These are phyloP conservation scores for Lamprotornis superbus DNA, from an alignment of 2,113 vertebrate species.

Conservation along the genomic window DNA sequence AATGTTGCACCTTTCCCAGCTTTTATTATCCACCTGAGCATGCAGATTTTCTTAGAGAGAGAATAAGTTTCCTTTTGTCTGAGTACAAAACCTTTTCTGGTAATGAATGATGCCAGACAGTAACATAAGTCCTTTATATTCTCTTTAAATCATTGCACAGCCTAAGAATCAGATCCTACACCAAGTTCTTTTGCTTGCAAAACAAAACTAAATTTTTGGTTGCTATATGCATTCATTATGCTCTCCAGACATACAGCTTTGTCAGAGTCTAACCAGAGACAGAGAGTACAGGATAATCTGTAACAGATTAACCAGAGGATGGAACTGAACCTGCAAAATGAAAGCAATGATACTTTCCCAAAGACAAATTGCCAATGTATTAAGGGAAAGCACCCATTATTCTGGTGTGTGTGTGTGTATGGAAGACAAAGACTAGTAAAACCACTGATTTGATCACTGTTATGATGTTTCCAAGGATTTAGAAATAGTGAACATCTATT, in stretches of 20 bases:
- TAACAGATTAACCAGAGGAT: neutral
- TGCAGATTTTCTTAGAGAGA: neutral
- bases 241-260: neutral
- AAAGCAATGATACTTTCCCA: neutral
- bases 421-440: neutral
- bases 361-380: neutral
- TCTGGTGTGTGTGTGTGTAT: neutral
- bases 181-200: neutral
- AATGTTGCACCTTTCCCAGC: neutral
- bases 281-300: neutral
- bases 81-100: neutral
- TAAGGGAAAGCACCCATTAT: neutral
- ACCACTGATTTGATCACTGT: neutral
- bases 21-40: neutral
- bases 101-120: neutral
- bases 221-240: neutral
- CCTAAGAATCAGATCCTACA: neutral
- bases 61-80: neutral
- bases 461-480: neutral
- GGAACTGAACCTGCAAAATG: neutral
- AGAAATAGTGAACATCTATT: neutral
- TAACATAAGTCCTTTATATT: neutral
- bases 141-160: neutral
- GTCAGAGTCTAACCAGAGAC: neutral
- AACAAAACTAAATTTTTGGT: neutral